These are phyloP conservation scores for Dinocampus coccinellae DNA, from an alignment of 2,888 invertebrate genomes.

Conservation along the genomic window DNA sequence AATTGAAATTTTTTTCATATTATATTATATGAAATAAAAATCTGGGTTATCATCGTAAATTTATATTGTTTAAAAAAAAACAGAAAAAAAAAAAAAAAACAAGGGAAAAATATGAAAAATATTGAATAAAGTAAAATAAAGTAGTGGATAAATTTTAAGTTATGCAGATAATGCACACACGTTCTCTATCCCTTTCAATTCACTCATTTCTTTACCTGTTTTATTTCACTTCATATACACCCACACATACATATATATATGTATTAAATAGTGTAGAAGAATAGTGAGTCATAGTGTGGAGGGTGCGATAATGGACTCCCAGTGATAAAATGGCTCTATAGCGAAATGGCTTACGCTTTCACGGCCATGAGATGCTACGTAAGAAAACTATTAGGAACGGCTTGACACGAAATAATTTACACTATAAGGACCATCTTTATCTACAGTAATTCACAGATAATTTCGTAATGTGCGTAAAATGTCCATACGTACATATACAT, in stretches of 20 bases:
- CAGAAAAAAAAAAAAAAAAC: neutral
- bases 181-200: neutral
- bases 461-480: neutral
- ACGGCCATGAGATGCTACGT: constrained; percentile 42
- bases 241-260: constrained; percentile 1
- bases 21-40: too few relatives aligned
- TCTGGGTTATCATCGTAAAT: too few relatives aligned
- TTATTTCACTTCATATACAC: neutral
- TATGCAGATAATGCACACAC: constrained; percentile 57
- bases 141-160: constrained; percentile 58
- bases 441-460: constrained; percentile 15
- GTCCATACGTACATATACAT: neutral
- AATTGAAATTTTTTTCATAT: too few relatives aligned
- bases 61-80: too few relatives aligned
- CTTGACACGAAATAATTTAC: constrained; percentile 46
- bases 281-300: constrained; percentile 20
- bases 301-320: constrained; percentile 62
- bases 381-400: constrained; percentile 47
- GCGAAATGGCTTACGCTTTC: constrained; percentile 53
- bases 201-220: neutral
- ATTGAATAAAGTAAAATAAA: neutral
- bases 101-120: neutral
- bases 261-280: constrained; percentile 32
- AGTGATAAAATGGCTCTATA: constrained; percentile 62
- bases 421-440: neutral